Evolutionary conservation across 2,888 invertebrate species (phyloP).

Genomic region (Furcula furcula): DNA sequence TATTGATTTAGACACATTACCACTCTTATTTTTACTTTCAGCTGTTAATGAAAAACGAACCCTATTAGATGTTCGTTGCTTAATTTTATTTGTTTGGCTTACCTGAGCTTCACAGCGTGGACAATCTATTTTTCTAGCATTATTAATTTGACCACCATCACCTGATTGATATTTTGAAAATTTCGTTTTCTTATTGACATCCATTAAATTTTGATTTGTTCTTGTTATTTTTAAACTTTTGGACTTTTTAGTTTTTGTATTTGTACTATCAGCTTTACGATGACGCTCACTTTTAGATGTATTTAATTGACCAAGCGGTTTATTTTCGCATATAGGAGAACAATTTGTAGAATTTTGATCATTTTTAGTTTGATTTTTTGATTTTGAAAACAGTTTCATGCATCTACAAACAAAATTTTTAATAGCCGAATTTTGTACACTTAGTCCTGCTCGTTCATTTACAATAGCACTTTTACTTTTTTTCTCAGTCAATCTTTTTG

Average conservation of each 20-base stretch:
- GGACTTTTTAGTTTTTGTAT: conserved; percentile 11
- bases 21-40: background rate
- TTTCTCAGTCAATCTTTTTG: conserved; percentile 8
- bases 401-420: conserved; percentile 7
- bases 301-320: conserved; percentile 12
- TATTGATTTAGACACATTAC: background rate
- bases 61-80: background rate
- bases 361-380: background rate
- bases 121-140: background rate
- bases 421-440: background rate
- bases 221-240: conserved; percentile 16
- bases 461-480: conserved; percentile 1
- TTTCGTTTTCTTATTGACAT: conserved; percentile 10
- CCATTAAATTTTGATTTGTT: conserved; percentile 6
- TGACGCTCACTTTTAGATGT: conserved; percentile 19
- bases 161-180: conserved; percentile 18
- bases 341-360: background rate
- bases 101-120: conserved; percentile 3
- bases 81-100: background rate
- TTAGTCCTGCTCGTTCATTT: background rate
- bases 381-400: conserved; percentile 8
- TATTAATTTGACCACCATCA: conserved; percentile 3
- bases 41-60: background rate
- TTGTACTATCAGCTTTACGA: conserved; percentile 5
- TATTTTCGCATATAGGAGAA: no score